Conservation (phyloP, 2,888 invertebrate genomes). For the Amblyteles armatorius region DNA sequence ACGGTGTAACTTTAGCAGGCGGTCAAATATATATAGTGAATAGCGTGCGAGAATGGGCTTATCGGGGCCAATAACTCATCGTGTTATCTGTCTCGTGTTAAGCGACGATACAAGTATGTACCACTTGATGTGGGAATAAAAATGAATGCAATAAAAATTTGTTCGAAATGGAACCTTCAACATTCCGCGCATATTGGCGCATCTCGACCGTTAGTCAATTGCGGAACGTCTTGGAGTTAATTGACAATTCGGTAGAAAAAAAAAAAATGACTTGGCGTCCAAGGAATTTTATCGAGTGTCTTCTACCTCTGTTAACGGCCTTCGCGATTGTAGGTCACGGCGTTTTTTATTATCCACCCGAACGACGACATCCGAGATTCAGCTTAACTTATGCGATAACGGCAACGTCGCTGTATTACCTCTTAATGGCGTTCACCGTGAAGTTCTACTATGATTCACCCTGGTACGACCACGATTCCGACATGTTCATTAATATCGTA, state of each 20-base stretch:
- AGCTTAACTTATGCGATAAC: constrained; percentile 6
- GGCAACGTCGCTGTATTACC: not conserved
- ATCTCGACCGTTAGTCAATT: not conserved
- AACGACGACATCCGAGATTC: not conserved
- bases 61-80: not conserved
- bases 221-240: not conserved
- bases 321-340: constrained; percentile 21
- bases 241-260: not conserved
- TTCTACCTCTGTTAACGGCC: not conserved
- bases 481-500: not conserved
- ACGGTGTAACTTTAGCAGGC: not conserved
- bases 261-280: constrained; percentile 2
- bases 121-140: not conserved
- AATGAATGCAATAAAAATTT: not conserved
- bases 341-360: constrained; percentile 13
- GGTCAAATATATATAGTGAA: not conserved
- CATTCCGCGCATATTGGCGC: not conserved
- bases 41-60: not conserved
- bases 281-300: constrained; percentile 20
- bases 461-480: not conserved
- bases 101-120: not conserved
- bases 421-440: not conserved
- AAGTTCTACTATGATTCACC: not conserved
- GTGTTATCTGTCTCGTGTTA: not conserved
- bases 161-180: not conserved